Percentiles rank a stretch among this genome's conserved stretches.
These are phyloP conservation scores for Steatornis caripensis DNA, from an alignment of 2,113 vertebrate genomes.

Conservation along the genomic window DNA sequence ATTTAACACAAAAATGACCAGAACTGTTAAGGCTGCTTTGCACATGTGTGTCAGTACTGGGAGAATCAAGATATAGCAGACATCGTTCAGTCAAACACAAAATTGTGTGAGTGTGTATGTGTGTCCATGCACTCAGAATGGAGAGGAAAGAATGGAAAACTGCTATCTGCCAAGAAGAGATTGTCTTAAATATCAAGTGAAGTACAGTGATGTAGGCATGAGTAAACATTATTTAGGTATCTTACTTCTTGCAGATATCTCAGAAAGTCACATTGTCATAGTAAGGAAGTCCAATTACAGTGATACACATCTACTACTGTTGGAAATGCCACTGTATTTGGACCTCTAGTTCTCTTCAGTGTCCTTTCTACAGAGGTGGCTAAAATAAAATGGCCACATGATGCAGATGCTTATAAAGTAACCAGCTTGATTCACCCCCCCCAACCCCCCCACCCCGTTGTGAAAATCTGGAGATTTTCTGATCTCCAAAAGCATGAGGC, in stretches of 20 bases:
- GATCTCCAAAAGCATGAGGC: neutral
- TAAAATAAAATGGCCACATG: neutral
- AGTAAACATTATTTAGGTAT: neutral
- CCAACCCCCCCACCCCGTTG: too few species aligned
- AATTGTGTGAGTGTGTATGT: neutral
- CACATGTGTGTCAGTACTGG: neutral
- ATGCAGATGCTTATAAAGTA: neutral
- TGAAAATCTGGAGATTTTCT: neutral
- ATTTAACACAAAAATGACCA: slow-evolving; percentile 25
- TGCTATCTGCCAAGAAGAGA: neutral
- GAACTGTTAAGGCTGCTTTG: neutral
- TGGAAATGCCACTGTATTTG: neutral
- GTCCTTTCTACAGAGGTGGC: neutral
- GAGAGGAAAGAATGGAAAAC: neutral
- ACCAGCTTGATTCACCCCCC: neutral
- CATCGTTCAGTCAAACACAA: neutral
- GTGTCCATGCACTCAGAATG: neutral
- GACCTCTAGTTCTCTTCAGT: neutral
- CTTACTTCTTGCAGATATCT: neutral
- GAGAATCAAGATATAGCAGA: neutral
- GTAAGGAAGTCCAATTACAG: neutral
- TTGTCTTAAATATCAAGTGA: neutral
- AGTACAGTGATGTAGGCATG: neutral
- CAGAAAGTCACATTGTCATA: neutral
- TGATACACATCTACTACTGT: neutral